Conservation (phyloP, 2,797 vertebrate genomes). For the Micromesistius poutassou region DNA sequence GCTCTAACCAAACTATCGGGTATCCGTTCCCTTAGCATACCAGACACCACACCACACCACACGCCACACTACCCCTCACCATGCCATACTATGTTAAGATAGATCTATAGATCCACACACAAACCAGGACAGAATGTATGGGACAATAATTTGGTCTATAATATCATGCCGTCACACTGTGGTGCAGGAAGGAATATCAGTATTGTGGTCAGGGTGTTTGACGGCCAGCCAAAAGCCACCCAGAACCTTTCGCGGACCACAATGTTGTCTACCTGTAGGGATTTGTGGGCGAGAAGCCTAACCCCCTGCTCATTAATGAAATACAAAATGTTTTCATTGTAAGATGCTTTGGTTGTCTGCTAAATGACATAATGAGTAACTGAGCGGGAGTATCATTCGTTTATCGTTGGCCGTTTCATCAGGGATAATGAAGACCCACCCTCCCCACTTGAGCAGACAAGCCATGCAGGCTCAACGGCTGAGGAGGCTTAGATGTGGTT, state of each 20-base stretch:
- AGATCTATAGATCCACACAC: not conserved
- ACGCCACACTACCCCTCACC: not conserved
- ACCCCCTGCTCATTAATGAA: not conserved
- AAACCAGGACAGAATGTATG: not conserved
- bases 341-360: not conserved
- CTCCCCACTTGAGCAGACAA: not conserved
- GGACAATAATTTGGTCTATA: not conserved
- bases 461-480: not conserved
- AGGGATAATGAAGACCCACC: not conserved
- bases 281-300: not conserved
- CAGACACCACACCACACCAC: not conserved
- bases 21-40: not conserved
- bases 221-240: not conserved
- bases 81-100: not conserved
- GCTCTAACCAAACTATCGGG: not conserved
- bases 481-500: slow-evolving; percentile 1
- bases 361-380: not conserved
- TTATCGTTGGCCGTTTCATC: not conserved
- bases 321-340: not conserved
- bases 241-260: not conserved
- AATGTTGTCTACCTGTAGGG: not conserved
- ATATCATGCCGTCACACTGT: too few relatives aligned
- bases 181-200: not conserved
- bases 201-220: not conserved
- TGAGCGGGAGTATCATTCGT: not conserved